Evolutionary conservation across 1,140 invertebrate species (phyloP).

Genomic region (Mya arenaria): DNA sequence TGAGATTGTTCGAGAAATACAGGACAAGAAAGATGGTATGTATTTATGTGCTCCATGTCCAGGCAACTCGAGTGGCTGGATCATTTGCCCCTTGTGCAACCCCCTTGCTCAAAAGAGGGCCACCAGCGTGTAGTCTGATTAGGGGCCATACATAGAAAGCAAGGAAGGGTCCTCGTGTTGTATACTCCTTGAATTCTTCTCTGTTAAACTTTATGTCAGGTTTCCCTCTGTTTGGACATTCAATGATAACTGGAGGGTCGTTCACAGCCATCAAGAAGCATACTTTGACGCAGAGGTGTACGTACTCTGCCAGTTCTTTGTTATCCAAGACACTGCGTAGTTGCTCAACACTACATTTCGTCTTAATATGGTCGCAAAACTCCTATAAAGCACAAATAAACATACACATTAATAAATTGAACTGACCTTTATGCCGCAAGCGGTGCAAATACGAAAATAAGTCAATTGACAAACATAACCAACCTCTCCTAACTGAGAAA

Average conservation of each 20-base stretch:
- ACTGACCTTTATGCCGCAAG: neutral
- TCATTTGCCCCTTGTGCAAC: no score
- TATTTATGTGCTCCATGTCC: no score
- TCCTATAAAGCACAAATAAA: neutral
- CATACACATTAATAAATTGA: neutral
- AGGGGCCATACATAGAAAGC: constrained; percentile 12
- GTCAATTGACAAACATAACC: no score
- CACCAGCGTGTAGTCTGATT: neutral
- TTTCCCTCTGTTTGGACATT: neutral
- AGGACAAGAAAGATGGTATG: no score
- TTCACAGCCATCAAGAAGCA: constrained; percentile 30
- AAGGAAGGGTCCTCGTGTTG: constrained; percentile 7
- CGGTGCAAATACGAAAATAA: no score
- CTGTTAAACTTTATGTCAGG: no score
- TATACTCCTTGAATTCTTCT: constrained; percentile 16
- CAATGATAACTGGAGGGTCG: constrained; percentile 8
- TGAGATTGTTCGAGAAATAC: no score
- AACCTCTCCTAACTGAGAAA: neutral
- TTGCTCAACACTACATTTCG: neutral
- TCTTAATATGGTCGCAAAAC: neutral
- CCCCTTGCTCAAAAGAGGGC: no score
- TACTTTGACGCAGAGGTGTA: neutral
- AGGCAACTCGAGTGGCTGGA: no score
- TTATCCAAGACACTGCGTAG: neutral
- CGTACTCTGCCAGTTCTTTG: neutral